phyloP scores from a whole-genome alignment of 2,113 vertebrate species.

The Pelecanus crispus region DNA sequence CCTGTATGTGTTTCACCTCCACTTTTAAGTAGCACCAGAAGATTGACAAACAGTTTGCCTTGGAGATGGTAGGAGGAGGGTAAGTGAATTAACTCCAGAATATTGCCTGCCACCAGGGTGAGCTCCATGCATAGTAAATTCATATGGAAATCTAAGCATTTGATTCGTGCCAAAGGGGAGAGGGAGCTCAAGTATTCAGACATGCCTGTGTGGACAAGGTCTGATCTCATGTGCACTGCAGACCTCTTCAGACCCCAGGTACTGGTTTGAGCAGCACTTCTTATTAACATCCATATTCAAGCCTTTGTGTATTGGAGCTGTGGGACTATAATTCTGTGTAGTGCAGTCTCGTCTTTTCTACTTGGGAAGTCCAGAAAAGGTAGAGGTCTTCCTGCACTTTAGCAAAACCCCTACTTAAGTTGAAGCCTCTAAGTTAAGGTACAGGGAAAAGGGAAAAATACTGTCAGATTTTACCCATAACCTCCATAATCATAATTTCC shows the following conservation, averaged over 20 bases:
- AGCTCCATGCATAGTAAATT: neutral
- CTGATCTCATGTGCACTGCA: neutral
- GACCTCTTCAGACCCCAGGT: neutral
- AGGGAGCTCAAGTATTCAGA: neutral
- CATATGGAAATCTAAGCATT: neutral
- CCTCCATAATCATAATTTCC: rapidly evolving
- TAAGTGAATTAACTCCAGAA: neutral
- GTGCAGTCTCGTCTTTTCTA: neutral
- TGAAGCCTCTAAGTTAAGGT: neutral
- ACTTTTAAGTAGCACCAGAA: neutral
- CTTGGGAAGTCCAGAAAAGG: neutral
- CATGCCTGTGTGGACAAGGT: neutral
- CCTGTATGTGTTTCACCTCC: neutral
- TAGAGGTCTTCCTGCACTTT: neutral
- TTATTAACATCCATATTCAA: neutral
- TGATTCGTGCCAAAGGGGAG: rapidly evolving
- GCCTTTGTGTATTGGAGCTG: neutral
- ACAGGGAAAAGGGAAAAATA: neutral
- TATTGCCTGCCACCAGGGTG: neutral
- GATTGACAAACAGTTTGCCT: neutral
- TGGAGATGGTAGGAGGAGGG: neutral
- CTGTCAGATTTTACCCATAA: neutral
- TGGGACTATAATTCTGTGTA: neutral
- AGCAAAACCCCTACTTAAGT: neutral
- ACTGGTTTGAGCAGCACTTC: neutral